Evolutionary conservation across 2,888 invertebrate species (phyloP), one percentile per base, ranked within the genome.

Genomic region (Dromius quadrimaculatus): DNA sequence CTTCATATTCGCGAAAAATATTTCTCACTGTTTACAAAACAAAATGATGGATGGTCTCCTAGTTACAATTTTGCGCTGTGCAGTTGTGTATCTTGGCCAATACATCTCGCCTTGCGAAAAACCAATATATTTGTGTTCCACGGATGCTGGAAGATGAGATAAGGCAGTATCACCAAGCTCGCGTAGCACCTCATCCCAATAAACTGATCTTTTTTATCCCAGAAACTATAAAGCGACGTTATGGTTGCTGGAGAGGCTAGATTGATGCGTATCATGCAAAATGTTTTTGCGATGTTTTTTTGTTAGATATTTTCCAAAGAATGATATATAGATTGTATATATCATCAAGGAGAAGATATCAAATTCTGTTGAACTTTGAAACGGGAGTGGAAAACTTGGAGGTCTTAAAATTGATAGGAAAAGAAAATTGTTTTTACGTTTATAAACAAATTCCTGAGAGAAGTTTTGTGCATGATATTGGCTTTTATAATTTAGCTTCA

Each of bases 11-110:
- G 28, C 11, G 22, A 5, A 20, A 41, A 62, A 22, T 62, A 41
- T 6, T 62, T 62, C 62, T 19, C 62, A 19, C 20, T 62, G 62
- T 41, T 62, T 62, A 62, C 62, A 62, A 41, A 62, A 62, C 20
- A 62, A 41, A 62, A 13, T 62, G 62, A 62, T 62, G 41, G 62
- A 62, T 62, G 62, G 41, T 62, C 62, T n/a, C 23, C 8, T 22
- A 20, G 62, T 11, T 20, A 62, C 62, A 62, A 38, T 38, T 41
- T 62, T 41, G 38, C 41, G 5, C 15, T 41, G 41, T 41, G 15
- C 41, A 41, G 15, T 41, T 41, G 13, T 47, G 47, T 47, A 47
- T 5, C 47, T 22, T n/a, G 20, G 20, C 47, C 47, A 22, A 47
- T 47, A 23, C 47, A 47, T 41, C 41, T 41, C 15, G 2, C 15